These are phyloP conservation scores for Trinorchestia longiramus DNA, from an alignment of 1,140 invertebrate genomes.

Conservation along the genomic window DNA sequence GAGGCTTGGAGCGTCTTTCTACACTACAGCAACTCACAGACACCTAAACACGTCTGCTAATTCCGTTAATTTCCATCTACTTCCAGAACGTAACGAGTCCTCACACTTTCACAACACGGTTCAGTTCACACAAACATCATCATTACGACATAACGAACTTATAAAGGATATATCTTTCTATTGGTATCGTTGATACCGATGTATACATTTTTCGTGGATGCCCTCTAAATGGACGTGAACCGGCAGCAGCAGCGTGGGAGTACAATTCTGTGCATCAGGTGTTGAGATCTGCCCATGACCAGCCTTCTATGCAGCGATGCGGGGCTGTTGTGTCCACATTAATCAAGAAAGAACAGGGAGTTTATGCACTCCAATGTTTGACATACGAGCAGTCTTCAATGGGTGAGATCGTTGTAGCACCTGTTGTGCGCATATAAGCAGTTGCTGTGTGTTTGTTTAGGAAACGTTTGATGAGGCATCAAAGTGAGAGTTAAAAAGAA, in stretches of 20 bases:
- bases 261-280: no score
- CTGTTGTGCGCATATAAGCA: not conserved
- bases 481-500: not conserved
- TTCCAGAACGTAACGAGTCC: not conserved
- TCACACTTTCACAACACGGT: not conserved
- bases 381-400: not conserved
- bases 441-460: not conserved
- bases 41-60: not conserved
- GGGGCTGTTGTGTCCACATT: not conserved
- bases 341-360: not conserved
- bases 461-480: not conserved
- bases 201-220: no score
- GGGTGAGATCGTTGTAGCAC: not conserved
- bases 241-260: no score
- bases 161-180: no score
- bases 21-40: not conserved
- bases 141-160: no score
- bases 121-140: no score
- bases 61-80: not conserved
- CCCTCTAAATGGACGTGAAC: no score
- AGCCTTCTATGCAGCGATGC: not conserved
- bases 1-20: not conserved
- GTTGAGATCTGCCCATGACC: not conserved
- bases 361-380: not conserved
- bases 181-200: no score